These are phyloP conservation scores for Leucoma salicis DNA, from an alignment of 2,888 invertebrate species.

Conservation along the genomic window DNA sequence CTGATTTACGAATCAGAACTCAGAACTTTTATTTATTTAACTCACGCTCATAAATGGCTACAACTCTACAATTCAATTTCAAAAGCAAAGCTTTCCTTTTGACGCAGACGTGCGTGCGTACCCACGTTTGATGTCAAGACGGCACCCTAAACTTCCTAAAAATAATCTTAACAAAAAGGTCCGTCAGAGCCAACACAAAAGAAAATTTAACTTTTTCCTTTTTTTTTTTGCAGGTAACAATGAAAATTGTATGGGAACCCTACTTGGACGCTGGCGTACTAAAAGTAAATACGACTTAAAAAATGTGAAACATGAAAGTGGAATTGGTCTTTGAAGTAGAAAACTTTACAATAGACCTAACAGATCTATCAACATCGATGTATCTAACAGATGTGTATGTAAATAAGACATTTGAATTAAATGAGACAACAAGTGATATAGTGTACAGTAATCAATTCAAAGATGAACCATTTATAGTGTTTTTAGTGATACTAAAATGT, in stretches of 20 bases:
- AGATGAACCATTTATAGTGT: slow-evolving; percentile 77
- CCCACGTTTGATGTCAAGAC: slow-evolving; percentile 25
- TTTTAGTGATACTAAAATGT: slow-evolving; percentile 85
- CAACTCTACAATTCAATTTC: neutral
- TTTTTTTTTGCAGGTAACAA: slow-evolving; percentile 39
- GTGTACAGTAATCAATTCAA: slow-evolving; percentile 64
- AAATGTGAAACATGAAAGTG: slow-evolving; percentile 70
- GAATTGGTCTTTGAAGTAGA: slow-evolving; percentile 53
- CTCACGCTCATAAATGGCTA: neutral
- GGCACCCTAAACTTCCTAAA: slow-evolving; percentile 11
- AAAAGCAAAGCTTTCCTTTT: slow-evolving; percentile 21
- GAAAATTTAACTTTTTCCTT: slow-evolving; percentile 20
- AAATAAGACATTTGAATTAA: slow-evolving; percentile 59
- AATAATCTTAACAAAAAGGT: slow-evolving; percentile 14
- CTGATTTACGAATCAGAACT: neutral
- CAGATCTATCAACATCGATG: slow-evolving; percentile 70
- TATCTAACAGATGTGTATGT: slow-evolving; percentile 68
- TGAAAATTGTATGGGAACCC: slow-evolving; percentile 23
- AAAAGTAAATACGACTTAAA: slow-evolving; percentile 48
- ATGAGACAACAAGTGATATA: slow-evolving; percentile 59
- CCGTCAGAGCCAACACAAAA: slow-evolving; percentile 21
- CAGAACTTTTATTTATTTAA: neutral
- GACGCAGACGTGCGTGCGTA: slow-evolving; percentile 15
- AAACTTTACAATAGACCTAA: slow-evolving; percentile 62
- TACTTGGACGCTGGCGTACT: slow-evolving; percentile 35